A percentile compares a stretch with the other conserved stretches of the same genome.
Conservation (phyloP, 2,888 invertebrate species). For the Notodonta dromedarius region DNA sequence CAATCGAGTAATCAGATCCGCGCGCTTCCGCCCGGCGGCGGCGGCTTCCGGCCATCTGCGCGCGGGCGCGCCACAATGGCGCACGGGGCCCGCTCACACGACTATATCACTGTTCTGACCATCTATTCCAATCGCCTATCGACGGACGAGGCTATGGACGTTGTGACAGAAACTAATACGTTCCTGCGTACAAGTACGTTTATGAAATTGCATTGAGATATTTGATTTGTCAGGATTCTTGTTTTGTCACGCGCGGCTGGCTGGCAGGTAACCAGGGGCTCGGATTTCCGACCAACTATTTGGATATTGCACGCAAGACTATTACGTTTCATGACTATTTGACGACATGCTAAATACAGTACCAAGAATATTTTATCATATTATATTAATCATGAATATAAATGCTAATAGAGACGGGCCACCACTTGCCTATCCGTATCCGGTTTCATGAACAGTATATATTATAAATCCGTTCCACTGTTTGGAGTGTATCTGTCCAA, state of each 20-base stretch:
- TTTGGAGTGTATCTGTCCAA: no score
- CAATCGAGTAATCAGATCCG: slow-evolving; percentile 4
- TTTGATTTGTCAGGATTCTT: background rate
- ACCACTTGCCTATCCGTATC: no score
- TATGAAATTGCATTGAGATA: background rate
- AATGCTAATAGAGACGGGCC: no score
- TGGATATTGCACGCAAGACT: background rate
- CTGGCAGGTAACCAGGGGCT: background rate
- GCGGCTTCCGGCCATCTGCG: background rate
- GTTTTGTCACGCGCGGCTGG: background rate
- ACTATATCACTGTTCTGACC: background rate
- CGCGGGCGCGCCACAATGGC: background rate
- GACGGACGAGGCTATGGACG: background rate
- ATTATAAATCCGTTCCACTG: no score
- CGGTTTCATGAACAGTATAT: no score
- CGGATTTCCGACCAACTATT: background rate
- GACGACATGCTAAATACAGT: no score
- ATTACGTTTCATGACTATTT: background rate
- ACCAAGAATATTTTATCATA: background rate
- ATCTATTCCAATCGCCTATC: background rate
- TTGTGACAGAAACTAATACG: background rate
- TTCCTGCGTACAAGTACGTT: background rate
- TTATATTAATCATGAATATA: background rate
- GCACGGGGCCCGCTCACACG: background rate
- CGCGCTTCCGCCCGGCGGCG: background rate